Evolutionary conservation across 1,140 invertebrate genomes (phyloP), one percentile per base, ranked within the genome.

Genomic region (Bombus sylvicola): DNA sequence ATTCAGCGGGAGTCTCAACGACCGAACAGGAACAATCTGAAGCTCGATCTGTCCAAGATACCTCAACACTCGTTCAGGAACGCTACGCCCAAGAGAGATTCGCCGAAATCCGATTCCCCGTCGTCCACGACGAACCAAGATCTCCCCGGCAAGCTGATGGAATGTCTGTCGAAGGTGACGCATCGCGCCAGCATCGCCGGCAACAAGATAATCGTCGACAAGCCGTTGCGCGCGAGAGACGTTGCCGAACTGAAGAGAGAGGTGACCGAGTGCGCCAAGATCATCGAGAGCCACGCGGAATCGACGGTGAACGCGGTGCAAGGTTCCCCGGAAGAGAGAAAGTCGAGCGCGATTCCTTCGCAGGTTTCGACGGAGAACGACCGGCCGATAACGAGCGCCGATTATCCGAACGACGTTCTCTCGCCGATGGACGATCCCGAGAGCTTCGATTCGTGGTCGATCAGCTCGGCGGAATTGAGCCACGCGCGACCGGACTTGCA

Each of bases 381-480:
- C 1, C 5, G 47, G 18, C 47, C 47, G 0, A 8, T 6, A 4
- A 34, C 3, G 28, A 71, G 28, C 37, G 9, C 25, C 57, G 83
- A 90, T 41, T 75, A 78, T 13, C 62, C 66, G 28, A 89, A 92
- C 91, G 95, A 83, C 5, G 94, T 96, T 28, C 92, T 96, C 15
- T 97, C 97, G 9, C 96, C 97, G 8, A 95, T 95, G 39, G 96
- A 97, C 81, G 97, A 97, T 81, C 95, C 95, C 37, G 92, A 96
- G 79, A 97, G 96, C 85, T 96, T 97, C 89, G 97, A 97, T 88
- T 97, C 97, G 13, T 97, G 96, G 96, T 97, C 97, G 0, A 95
- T 97, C 15, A 97, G 96, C 88, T 97, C 97, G 2, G 96, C 94
- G 1, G 93, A 95, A 37, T 82, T 95, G 25, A 94, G 92, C 81